Base-by-base conservation (phyloP, 2,797 vertebrate genomes). In the Argyrosomus regius region DNA sequence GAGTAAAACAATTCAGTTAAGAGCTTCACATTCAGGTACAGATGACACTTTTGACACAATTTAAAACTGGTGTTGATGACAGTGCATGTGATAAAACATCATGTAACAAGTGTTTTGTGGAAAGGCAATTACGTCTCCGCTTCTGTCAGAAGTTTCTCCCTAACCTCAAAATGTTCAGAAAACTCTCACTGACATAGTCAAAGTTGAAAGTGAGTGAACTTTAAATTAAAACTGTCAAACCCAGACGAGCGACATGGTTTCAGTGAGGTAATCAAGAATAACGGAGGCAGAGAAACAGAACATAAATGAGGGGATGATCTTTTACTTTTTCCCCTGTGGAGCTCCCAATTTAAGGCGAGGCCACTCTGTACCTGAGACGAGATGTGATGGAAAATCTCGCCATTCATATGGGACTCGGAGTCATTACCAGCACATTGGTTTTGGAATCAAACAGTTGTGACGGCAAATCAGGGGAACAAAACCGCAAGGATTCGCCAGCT, bases 341-440 rank as follows among this genome's bases (percentile, higher is more conserved):
- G 53, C 58, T 66, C 69, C 82, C 67, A 72, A 85, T 89, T 80
- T 75, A 77, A 75, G 54, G 53, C 10, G 35, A 62, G 81, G 81
- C 61, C 35, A 31, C 76, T 67, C 41, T 14, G 78, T 77, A 81
- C 71, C 85, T 74, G 80, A 85, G 68, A 77, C 26, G 26, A 81
- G 73, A 91, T 84, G 85, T 92, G 89, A 90, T 80, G 75, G 82
- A 82, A 39, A 39, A 82, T 77, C 73, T 88, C 1, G 7, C 48
- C 1, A 50, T 62, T 85, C 90, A 89, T 63, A 1, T 72, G 91
- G 92, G 92, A 93, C 75, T 73, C 39, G 0, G 63, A 89, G 83
- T 92, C 86, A 94, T 94, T 92, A 94, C 41, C 53, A 43, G 39
- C 83, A 78, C 85, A 77, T 70, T 66, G 82, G 72, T 84, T 90